phyloP scores from a whole-genome alignment of 2,888 invertebrate species.

The Drosophila anomelani region DNA sequence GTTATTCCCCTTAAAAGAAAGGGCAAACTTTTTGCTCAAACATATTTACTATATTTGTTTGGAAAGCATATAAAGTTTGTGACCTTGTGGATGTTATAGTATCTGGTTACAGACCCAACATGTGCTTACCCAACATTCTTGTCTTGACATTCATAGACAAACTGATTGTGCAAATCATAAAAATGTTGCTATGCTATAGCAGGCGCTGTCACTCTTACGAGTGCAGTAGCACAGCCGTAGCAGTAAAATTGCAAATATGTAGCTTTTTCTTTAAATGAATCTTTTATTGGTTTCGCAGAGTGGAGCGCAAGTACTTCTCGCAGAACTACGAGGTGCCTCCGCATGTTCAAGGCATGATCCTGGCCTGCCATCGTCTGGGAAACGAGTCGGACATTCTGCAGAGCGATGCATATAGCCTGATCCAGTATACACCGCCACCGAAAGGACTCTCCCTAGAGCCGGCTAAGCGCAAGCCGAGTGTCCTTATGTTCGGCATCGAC shows the following conservation, averaged over 20 bases:
- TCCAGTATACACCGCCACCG: constrained; percentile 41
- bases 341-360: constrained; percentile 62
- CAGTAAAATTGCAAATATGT: no score
- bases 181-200: no score
- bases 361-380: constrained; percentile 50
- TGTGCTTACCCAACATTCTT: not conserved
- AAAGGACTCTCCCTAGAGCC: constrained; percentile 4
- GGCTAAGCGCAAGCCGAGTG: constrained; percentile 63
- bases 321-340: constrained; percentile 57
- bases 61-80: not conserved
- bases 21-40: not conserved
- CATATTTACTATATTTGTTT: not conserved
- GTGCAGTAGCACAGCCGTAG: no score
- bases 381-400: constrained; percentile 60
- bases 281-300: constrained; percentile 18
- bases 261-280: not conserved
- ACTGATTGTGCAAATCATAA: no score
- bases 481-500: constrained; percentile 92
- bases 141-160: not conserved
- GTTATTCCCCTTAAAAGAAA: not conserved
- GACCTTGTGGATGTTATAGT: not conserved
- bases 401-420: constrained; percentile 51
- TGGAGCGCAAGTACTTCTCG: constrained; percentile 54
- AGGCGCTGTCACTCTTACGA: no score
- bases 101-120: not conserved